phyloP scores from a whole-genome alignment of 2,888 invertebrate genomes.

The Craniophora ligustri region DNA sequence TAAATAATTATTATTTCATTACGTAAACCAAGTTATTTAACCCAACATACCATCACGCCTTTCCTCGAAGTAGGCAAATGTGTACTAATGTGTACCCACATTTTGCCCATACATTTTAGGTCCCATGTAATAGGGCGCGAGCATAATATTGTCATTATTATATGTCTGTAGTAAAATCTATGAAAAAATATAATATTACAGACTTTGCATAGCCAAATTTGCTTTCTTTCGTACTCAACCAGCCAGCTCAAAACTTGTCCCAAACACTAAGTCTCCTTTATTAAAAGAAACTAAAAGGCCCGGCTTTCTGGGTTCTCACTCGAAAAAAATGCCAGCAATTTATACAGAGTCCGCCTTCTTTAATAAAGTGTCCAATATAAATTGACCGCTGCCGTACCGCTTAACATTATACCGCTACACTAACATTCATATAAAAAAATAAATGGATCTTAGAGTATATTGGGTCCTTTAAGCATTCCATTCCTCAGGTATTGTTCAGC shows the following conservation, averaged over 20 bases:
- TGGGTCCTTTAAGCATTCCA: slow-evolving; percentile 12
- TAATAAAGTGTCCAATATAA: slow-evolving; percentile 49
- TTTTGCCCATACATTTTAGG: too few species aligned
- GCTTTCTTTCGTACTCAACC: too few species aligned
- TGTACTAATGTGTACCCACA: too few species aligned
- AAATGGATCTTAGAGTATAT: slow-evolving; percentile 32
- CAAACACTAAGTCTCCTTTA: slow-evolving; percentile 28
- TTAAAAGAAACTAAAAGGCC: slow-evolving; percentile 49
- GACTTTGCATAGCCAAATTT: too few species aligned
- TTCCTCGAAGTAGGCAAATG: too few species aligned
- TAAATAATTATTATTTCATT: too few species aligned
- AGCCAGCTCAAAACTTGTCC: slow-evolving; percentile 23
- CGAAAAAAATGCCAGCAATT: slow-evolving; percentile 41
- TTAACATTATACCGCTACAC: slow-evolving; percentile 38
- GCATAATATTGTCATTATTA: too few species aligned
- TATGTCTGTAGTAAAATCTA: too few species aligned
- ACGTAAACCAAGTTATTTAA: too few species aligned
- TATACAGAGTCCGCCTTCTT: slow-evolving; percentile 35
- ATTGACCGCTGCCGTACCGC: slow-evolving; percentile 32
- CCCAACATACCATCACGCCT: too few species aligned
- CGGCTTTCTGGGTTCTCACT: slow-evolving; percentile 32
- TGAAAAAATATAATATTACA: too few species aligned
- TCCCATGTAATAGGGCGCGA: too few species aligned
- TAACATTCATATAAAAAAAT: slow-evolving; percentile 33
- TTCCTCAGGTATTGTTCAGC: slow-evolving; percentile 22